A percentile compares a stretch with the other conserved stretches of the same genome.
Evolutionary conservation across 2,888 invertebrate genomes (phyloP).

Genomic region (Sussaba pulchella): DNA sequence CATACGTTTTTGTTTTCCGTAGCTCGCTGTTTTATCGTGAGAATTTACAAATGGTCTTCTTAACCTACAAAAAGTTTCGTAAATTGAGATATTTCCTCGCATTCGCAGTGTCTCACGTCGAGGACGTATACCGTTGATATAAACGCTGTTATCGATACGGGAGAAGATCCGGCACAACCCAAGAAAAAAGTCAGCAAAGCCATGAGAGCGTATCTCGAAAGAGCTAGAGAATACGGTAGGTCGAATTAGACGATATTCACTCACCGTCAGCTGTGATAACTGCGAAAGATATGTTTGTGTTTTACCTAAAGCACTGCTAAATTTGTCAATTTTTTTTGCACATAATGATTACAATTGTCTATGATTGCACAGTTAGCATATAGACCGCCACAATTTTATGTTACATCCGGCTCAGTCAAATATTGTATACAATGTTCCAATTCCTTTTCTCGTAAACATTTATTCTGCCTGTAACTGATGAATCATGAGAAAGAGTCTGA

Average conservation of each 20-base stretch:
- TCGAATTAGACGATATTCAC: slow-evolving; percentile 1
- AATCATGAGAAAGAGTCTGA: too few species aligned
- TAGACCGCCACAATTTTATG: too few species aligned
- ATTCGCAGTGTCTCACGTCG: slow-evolving; percentile 49
- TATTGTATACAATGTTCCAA: too few species aligned
- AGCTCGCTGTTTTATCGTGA: not conserved
- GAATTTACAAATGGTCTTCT: not conserved
- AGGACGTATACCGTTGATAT: slow-evolving; percentile 50
- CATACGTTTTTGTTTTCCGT: not conserved
- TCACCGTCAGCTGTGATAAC: too few species aligned
- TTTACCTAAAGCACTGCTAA: too few species aligned
- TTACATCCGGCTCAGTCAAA: too few species aligned
- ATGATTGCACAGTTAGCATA: too few species aligned
- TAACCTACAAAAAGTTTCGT: slow-evolving; percentile 54
- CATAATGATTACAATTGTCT: too few species aligned
- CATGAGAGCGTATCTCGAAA: slow-evolving; percentile 94
- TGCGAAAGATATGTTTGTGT: too few species aligned
- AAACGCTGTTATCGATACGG: slow-evolving; percentile 34
- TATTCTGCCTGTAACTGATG: too few species aligned
- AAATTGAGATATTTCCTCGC: not conserved
- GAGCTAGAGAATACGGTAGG: slow-evolving; percentile 90
- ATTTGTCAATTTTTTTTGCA: too few species aligned
- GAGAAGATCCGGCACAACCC: slow-evolving; percentile 45
- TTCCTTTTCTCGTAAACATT: too few species aligned
- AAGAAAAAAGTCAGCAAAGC: slow-evolving; percentile 91